These are phyloP conservation scores for Disparrhopalites patrizii DNA, from an alignment of 2,888 invertebrate genomes.

Conservation along the genomic window DNA sequence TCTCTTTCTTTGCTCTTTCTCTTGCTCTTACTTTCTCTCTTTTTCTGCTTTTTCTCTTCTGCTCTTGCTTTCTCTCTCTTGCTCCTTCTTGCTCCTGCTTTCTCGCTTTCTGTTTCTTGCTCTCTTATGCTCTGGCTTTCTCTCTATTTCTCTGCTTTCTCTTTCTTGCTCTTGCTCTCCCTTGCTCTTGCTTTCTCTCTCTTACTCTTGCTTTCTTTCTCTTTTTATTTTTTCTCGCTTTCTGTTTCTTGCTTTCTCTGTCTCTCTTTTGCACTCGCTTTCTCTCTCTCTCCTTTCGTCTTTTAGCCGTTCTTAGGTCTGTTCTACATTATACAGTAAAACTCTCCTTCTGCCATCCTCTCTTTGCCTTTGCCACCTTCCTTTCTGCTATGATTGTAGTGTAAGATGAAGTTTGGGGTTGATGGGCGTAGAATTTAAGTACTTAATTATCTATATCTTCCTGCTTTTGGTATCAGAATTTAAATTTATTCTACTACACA, in stretches of 20 bases:
- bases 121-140: neutral
- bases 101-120: neutral
- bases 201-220: neutral
- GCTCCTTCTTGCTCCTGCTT: neutral
- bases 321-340: too few relatives aligned
- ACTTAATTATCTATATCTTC: constrained; percentile 3
- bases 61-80: too few relatives aligned
- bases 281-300: too few relatives aligned
- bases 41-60: too few relatives aligned
- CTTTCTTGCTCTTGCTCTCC: neutral
- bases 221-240: neutral
- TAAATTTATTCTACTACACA: constrained; percentile 8
- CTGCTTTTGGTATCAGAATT: constrained; percentile 1
- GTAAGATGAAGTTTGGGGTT: too few relatives aligned
- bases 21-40: too few relatives aligned
- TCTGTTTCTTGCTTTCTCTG: too few relatives aligned
- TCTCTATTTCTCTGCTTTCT: neutral
- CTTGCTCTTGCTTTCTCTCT: neutral
- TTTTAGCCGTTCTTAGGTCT: too few relatives aligned
- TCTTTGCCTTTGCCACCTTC: too few relatives aligned
- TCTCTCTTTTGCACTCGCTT: too few relatives aligned
- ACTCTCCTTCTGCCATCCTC: too few relatives aligned
- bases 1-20: neutral
- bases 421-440: neutral
- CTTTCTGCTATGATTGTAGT: too few relatives aligned